Evolutionary conservation across 2,888 invertebrate genomes (phyloP), one percentile per base, ranked within the genome.

Genomic region (Drosophila gaucha): DNA sequence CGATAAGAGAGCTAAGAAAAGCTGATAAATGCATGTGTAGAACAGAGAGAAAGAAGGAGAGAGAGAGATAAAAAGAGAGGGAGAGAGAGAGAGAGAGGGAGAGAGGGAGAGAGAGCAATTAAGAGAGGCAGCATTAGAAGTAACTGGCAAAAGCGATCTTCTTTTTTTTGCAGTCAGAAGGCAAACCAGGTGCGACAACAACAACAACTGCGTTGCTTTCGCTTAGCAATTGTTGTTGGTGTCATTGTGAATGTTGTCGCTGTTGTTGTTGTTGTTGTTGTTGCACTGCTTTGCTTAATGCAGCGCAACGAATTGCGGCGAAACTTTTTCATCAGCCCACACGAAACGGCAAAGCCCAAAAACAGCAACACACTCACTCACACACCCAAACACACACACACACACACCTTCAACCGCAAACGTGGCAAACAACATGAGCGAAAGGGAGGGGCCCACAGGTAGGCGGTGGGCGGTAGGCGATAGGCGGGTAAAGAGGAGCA

Each of bases 291-390:
- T 69, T 84, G 78, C 80, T 80, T 83, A 80, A 80, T 80, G 84
- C 80, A 80, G 80, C 75, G 75, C 80, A 84, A 83, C 80, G 78
- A 80, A 80, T 78, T 72, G 84, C 80, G 78, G 84, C 84, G 66
- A 79, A 79, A 67, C 72, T 84, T 80, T 80, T 83, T 80, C 80
- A 80, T 80, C 80, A 80, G 72, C 80, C 74, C 67, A 74, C 74
- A 57, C 74, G 41, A 59, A 72, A 63, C 16, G 52, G 18, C 36
- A 56, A 62, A 46, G 41, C 36, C 57, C 47, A 67, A 52, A 71
- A 72, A 54, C 58, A 66, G 59, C 60, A 64, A 56, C 28, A 35
- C 50, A 72, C 59, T 71, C 71, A 80, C 50, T 24, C 6, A 9
- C 28, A 28, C 28, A 28, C 28, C 3, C 28, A 28, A 3, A 28